phyloP scores from a whole-genome alignment of 2,113 vertebrate species.

The Prunella himalayana region DNA sequence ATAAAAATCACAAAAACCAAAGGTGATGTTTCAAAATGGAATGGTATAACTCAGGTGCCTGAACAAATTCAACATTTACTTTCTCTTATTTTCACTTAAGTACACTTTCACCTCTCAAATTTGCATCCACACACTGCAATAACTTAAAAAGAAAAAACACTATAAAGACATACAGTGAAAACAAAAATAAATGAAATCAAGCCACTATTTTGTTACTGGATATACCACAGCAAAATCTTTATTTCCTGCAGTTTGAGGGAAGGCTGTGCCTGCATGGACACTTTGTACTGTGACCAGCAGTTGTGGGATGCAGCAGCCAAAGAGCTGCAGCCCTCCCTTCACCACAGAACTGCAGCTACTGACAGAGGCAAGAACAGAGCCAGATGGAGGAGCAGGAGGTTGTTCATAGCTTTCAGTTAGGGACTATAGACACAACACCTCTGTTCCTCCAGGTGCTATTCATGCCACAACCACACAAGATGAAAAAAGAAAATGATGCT shows the following conservation, averaged over 20 bases:
- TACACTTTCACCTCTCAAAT: background rate
- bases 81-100: background rate
- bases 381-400: background rate
- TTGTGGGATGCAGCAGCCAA: background rate
- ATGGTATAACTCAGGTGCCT: background rate
- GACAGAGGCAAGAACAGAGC: background rate
- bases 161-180: background rate
- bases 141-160: background rate
- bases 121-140: background rate
- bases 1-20: background rate
- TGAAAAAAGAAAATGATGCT: background rate
- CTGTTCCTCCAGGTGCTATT: background rate
- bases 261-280: background rate
- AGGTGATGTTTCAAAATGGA: background rate
- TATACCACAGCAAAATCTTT: background rate
- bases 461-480: background rate
- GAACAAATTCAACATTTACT: background rate
- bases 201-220: background rate
- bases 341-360: rapidly evolving
- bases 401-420: background rate
- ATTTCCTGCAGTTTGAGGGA: background rate
- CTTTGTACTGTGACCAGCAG: background rate
- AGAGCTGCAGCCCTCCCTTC: background rate
- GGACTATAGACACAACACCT: background rate
- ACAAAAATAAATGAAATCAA: background rate